A percentile compares a stretch with the other conserved stretches of the same genome.
Conservation (phyloP, 2,113 vertebrate species). For the Tretioscincus oriximinensis region DNA sequence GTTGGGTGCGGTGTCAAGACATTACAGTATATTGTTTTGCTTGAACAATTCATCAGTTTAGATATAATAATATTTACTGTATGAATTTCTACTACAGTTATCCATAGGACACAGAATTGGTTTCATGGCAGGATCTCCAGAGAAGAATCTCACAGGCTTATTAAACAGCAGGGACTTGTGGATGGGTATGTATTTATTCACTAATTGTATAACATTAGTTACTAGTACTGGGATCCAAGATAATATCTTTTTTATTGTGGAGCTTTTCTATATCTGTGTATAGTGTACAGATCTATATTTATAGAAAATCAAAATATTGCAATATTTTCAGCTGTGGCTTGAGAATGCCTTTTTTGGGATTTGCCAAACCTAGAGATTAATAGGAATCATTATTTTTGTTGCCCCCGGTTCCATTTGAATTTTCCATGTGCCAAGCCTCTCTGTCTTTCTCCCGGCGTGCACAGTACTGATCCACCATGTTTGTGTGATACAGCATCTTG, state of each 20-base stretch:
- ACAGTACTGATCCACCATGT: not conserved
- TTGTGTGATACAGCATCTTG: not conserved
- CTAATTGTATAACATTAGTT: not conserved
- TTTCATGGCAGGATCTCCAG: conserved; percentile 94
- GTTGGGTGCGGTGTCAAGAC: not conserved
- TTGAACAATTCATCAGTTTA: not conserved
- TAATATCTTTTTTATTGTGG: no score
- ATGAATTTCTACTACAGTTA: conserved; percentile 75
- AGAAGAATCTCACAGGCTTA: conserved; percentile 93
- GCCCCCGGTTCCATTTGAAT: no score
- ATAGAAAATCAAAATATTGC: no score
- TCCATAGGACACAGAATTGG: conserved; percentile 95
- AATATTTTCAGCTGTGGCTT: not conserved
- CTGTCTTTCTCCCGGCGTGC: not conserved
- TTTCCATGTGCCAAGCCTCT: no score
- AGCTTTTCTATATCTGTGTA: no score
- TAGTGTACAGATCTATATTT: no score
- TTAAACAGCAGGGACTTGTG: conserved; percentile 94
- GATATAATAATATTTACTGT: not conserved
- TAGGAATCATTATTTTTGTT: no score
- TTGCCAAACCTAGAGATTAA: no score
- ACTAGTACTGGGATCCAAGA: not conserved
- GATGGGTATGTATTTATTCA: conserved; percentile 82
- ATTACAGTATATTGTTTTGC: not conserved
- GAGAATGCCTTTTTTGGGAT: no score